Conservation (phyloP, 2,797 vertebrate genomes). For the Falco novaeseelandiae region DNA sequence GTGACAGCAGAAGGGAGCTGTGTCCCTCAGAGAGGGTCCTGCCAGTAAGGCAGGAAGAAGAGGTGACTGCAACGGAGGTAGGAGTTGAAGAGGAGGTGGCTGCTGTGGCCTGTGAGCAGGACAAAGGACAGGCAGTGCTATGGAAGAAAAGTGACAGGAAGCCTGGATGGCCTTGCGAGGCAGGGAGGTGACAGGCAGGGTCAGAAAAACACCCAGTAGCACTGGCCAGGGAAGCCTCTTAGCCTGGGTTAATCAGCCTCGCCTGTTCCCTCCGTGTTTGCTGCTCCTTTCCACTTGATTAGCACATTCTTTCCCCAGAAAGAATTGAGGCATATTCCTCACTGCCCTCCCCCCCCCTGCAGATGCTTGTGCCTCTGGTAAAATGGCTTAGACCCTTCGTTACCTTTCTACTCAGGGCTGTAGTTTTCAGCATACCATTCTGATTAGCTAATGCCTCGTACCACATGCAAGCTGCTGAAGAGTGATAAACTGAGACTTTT, state of each 20-base stretch:
- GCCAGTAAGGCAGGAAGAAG: neutral
- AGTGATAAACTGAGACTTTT: neutral
- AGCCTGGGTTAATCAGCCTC: neutral
- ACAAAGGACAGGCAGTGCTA: neutral
- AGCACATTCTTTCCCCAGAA: neutral
- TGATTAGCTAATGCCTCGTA: neutral
- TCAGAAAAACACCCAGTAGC: neutral
- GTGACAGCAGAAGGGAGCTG: neutral
- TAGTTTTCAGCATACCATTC: slow-evolving; percentile 32
- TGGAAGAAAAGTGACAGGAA: neutral
- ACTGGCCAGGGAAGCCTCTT: neutral
- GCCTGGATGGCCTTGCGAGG: neutral
- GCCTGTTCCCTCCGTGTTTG: neutral
- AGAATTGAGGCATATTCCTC: neutral
- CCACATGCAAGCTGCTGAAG: neutral
- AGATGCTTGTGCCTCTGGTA: neutral
- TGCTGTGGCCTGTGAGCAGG: neutral
- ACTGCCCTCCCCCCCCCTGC: neutral
- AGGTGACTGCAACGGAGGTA: neutral
- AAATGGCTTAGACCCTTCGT: neutral
- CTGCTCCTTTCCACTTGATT: neutral
- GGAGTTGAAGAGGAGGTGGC: neutral
- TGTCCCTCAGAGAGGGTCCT: neutral
- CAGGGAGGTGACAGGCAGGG: neutral
- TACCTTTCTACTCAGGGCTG: neutral